Percentiles rank a stretch among this genome's conserved stretches.
phyloP scores from a whole-genome alignment of 2,888 invertebrate genomes.

The Sinelater perroti region DNA sequence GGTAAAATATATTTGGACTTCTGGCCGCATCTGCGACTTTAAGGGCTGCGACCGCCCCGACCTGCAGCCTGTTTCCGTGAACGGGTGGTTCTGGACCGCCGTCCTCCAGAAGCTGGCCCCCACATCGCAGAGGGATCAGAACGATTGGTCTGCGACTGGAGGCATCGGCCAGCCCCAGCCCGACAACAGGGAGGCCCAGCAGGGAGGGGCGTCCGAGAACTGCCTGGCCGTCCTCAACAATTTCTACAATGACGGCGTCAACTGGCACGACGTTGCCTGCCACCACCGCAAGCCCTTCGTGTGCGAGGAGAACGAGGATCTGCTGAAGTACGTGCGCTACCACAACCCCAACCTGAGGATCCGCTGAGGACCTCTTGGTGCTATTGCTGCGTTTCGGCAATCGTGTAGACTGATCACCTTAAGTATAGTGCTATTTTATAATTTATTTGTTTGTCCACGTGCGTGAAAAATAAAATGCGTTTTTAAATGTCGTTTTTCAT shows the following conservation, averaged over 20 bases:
- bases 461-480: too few relatives aligned
- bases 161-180: conserved; percentile 88
- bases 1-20: conserved; percentile 92
- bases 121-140: conserved; percentile 81
- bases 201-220: conserved; percentile 85
- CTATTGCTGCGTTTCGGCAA: too few relatives aligned
- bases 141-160: conserved; percentile 89
- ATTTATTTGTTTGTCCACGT: too few relatives aligned
- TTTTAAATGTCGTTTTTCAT: too few relatives aligned
- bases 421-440: too few relatives aligned
- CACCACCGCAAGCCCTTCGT: conserved; percentile 89
- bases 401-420: too few relatives aligned
- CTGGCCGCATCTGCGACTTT: conserved; percentile 89
- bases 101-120: conserved; percentile 86
- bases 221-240: conserved; percentile 87
- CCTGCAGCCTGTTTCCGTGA: conserved; percentile 79
- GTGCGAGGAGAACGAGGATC: conserved; percentile 87
- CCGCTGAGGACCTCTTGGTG: too few relatives aligned
- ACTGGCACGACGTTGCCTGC: conserved; percentile 92
- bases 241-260: conserved; percentile 90
- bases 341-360: conserved; percentile 82
- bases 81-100: conserved; percentile 95
- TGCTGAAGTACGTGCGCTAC: conserved; percentile 85
- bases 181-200: conserved; percentile 83
- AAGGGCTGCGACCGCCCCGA: conserved; percentile 88